Evolutionary conservation across 1,140 invertebrate genomes (phyloP), one percentile per base, ranked within the genome.

Genomic region (Scaptomyza graminum): DNA sequence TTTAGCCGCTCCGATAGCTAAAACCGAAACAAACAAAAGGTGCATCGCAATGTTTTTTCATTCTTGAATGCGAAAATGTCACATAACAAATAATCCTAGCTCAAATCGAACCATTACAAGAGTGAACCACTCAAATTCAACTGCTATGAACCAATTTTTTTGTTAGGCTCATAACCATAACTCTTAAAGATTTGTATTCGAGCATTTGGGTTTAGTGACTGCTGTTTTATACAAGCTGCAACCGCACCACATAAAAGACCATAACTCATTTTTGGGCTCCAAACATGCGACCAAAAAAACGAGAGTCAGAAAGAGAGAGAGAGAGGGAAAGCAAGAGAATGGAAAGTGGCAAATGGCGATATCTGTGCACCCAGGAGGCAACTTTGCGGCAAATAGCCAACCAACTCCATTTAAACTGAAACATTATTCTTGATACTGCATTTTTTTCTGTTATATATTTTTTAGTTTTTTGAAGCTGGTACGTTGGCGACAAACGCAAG

Each of bases 341-440:
- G 15, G 43, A 25, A 16, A 25, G 47, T 3, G 47, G 39, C 52
- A 7, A 41, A 6, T 37, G 28, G 59, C 43, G 51, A 50, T 72
- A 72, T 61, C 56, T 67, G 69, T 67, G 63, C 69, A 72, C 18
- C 50, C 50, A 47, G 15, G 55, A 67, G 69, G 64, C 64, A 68
- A 68, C 39, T 56, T 49, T 70, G 22, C 22, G 44, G 34, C 57
- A 55, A 51, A 49, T 34, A 37, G 18, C 16, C 6, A 39, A 41
- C 59, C 61, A 71, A 67, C 51, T 73, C 25, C 64, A 68, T 62
- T 73, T 61, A 34, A 67, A 73, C 31, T 67, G 56, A 55, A 67
- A 65, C 68, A 71, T 71, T 71, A 71, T 57, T 65, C 68, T 65
- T 56, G 60, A 68, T 62, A 47, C 51, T 63, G 34, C 41, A 39